phyloP scores from a whole-genome alignment of 1,140 invertebrate genomes.

The Leptonema lineaticorne region DNA sequence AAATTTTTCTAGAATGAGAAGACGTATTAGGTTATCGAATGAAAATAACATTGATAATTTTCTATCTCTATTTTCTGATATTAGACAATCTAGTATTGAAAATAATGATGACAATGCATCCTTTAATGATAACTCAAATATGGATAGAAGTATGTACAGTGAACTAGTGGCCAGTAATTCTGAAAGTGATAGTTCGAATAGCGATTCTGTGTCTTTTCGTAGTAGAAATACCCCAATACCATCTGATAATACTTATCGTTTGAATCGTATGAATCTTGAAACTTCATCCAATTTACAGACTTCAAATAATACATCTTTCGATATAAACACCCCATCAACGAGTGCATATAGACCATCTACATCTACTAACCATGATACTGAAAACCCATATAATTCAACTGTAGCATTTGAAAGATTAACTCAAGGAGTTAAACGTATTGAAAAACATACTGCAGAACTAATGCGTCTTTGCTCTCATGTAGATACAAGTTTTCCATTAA shows the following conservation, averaged over 20 bases:
- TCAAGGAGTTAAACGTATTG: slow-evolving; percentile 47
- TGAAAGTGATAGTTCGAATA: neutral
- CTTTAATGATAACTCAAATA: neutral
- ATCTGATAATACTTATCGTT: neutral
- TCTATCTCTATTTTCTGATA: too few species aligned
- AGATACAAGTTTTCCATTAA: slow-evolving; percentile 50
- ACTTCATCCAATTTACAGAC: neutral
- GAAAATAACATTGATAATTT: too few species aligned
- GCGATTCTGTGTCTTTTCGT: neutral
- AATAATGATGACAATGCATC: neutral
- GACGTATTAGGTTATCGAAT: too few species aligned
- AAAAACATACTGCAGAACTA: slow-evolving; percentile 48
- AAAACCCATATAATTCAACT: slow-evolving; percentile 32
- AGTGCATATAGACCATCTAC: slow-evolving; percentile 13
- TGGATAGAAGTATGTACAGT: too few species aligned
- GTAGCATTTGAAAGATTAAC: slow-evolving; percentile 51
- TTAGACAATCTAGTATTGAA: neutral
- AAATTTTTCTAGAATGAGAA: too few species aligned
- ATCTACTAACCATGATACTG: neutral
- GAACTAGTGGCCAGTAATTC: neutral
- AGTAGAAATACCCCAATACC: neutral
- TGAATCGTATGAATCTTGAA: neutral
- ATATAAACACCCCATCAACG: slow-evolving; percentile 23
- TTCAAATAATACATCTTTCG: neutral
- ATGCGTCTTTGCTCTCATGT: slow-evolving; percentile 50